Evolutionary conservation across 2,113 vertebrate genomes (phyloP).

Genomic region (Chionis minor): DNA sequence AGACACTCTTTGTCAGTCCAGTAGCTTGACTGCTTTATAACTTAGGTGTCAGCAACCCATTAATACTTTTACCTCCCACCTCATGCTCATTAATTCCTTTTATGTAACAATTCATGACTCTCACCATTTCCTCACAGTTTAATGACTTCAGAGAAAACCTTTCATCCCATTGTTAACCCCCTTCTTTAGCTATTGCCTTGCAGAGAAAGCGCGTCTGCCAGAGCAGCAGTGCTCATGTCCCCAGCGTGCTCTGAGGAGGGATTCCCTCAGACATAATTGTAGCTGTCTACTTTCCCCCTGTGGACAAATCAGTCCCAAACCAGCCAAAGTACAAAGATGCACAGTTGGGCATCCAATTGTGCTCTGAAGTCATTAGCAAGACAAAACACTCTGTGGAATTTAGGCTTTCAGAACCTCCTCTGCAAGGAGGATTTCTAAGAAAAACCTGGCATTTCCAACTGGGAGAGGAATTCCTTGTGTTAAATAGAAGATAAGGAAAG

Average conservation of each 20-base stretch:
- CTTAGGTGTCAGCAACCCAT: slow-evolving; percentile 75
- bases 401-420: slow-evolving; percentile 68
- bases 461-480: slow-evolving; percentile 76
- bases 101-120: slow-evolving; percentile 83
- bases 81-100: slow-evolving; percentile 80
- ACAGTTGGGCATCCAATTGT: slow-evolving; percentile 80
- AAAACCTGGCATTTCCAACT: slow-evolving; percentile 81
- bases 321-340: slow-evolving; percentile 73
- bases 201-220: slow-evolving; percentile 75
- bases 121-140: slow-evolving; percentile 88
- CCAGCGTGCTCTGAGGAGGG: slow-evolving; percentile 68
- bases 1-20: background rate
- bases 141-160: slow-evolving; percentile 82
- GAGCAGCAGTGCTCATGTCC: slow-evolving; percentile 72
- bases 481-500: slow-evolving; percentile 62
- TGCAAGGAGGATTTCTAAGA: slow-evolving; percentile 77
- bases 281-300: slow-evolving; percentile 74
- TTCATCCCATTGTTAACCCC: slow-evolving; percentile 85
- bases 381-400: slow-evolving; percentile 81
- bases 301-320: slow-evolving; percentile 79
- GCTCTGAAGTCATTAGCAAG: slow-evolving; percentile 83
- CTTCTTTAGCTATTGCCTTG: slow-evolving; percentile 75
- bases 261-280: slow-evolving; percentile 76
- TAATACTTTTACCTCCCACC: slow-evolving; percentile 80
- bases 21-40: slow-evolving; percentile 61